These are phyloP conservation scores for Chrysaora quinquecirrha DNA, from an alignment of 30 jellyfish, hydroid and myxozoan species.

Conservation along the genomic window DNA sequence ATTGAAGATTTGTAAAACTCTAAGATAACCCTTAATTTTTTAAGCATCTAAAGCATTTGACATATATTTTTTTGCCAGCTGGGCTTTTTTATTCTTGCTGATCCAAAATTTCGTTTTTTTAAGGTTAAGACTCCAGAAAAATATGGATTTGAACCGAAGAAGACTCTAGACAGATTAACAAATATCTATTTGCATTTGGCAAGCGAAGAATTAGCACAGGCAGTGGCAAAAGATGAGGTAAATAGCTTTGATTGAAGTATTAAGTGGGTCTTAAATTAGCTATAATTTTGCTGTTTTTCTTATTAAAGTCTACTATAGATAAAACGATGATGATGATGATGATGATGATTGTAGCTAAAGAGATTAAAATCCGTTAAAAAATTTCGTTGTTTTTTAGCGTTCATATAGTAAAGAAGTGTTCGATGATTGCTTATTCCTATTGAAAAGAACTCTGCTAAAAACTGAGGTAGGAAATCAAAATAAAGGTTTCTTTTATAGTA, in stretches of 20 bases:
- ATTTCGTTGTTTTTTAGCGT: conserved; percentile 58
- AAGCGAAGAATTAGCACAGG: conserved; percentile 82
- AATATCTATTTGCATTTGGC: conserved; percentile 87
- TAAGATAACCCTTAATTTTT: too few relatives aligned
- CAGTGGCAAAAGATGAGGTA: conserved; percentile 97
- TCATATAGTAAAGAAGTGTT: conserved; percentile 90
- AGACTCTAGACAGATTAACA: conserved; percentile 66
- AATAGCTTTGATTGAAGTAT: background rate
- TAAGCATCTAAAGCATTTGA: too few relatives aligned
- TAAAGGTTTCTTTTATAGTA: too few relatives aligned
- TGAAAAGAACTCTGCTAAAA: conserved; percentile 82
- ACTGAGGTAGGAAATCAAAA: conserved; percentile 70
- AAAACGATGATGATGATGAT: background rate
- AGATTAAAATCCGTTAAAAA: background rate
- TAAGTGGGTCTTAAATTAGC: background rate
- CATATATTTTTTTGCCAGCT: too few relatives aligned
- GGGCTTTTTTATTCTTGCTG: too few relatives aligned
- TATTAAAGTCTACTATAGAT: background rate
- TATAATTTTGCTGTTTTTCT: background rate
- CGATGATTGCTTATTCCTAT: conserved; percentile 83
- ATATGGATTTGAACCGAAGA: conserved; percentile 96
- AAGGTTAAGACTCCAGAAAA: conserved; percentile 91
- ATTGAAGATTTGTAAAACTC: too few relatives aligned
- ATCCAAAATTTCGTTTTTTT: too few relatives aligned
- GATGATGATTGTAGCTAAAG: background rate